These are phyloP conservation scores for Drosophila ananassae DNA, from an alignment of 1,140 invertebrate genomes.

Conservation along the genomic window DNA sequence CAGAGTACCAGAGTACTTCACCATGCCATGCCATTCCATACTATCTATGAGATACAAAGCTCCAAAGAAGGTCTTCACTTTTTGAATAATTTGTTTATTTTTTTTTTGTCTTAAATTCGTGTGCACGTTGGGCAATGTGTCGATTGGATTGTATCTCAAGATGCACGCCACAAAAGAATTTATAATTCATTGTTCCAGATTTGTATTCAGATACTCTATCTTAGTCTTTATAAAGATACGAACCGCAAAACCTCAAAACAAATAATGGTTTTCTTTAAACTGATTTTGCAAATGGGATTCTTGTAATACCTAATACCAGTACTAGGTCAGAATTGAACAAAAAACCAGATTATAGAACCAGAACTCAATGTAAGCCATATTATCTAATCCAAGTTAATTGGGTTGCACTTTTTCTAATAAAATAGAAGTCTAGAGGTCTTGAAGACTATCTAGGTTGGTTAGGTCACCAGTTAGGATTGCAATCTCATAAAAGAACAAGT, in stretches of 20 bases:
- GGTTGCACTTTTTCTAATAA: constrained; percentile 7
- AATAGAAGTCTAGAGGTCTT: background rate
- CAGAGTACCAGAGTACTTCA: background rate
- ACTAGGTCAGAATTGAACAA: background rate
- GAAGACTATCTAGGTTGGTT: constrained; percentile 18
- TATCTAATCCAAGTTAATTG: constrained; percentile 17
- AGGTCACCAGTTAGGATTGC: constrained; percentile 22
- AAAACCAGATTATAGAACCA: constrained; percentile 5
- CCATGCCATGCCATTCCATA: background rate
- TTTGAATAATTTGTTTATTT: constrained; percentile 19
- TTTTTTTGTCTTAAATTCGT: constrained; percentile 5
- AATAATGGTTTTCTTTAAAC: background rate
- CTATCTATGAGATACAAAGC: constrained; percentile 4
- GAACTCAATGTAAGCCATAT: background rate
- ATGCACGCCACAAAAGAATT: constrained; percentile 20
- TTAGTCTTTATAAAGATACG: background rate
- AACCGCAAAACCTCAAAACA: background rate
- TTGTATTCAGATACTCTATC: background rate
- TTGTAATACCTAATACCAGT: background rate
- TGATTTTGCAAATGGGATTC: background rate
- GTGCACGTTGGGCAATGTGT: constrained; percentile 40
- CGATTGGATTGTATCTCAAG: constrained; percentile 32
- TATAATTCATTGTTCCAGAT: constrained; percentile 1
- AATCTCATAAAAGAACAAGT: too few species aligned
- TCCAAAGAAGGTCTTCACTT: constrained; percentile 23